Conservation (phyloP, 2,113 vertebrate species). For the Pygoscelis antarcticus region DNA sequence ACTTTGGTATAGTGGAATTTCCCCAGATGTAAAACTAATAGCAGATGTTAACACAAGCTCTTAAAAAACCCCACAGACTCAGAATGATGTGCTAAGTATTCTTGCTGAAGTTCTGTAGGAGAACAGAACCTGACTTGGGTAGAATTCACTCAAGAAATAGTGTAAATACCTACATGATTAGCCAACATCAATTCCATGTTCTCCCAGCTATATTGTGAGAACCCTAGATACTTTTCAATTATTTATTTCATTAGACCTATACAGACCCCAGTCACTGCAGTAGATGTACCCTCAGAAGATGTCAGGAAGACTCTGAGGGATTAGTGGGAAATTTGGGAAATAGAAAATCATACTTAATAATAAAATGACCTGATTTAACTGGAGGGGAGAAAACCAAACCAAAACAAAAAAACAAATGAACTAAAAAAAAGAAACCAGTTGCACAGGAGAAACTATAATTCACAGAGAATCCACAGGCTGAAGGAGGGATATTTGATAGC, state of each 20-base stretch:
- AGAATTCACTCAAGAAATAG: neutral
- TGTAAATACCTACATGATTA: neutral
- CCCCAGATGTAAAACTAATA: constrained; percentile 27
- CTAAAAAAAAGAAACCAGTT: neutral
- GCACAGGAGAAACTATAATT: neutral
- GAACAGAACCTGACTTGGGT: neutral
- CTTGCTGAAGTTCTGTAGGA: neutral
- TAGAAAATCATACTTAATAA: neutral
- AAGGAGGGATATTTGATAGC: neutral
- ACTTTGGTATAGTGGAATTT: neutral
- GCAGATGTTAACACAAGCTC: neutral
- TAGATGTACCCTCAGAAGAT: neutral
- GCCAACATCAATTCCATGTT: neutral
- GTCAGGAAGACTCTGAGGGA: neutral
- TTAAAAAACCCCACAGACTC: neutral
- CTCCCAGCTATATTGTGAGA: neutral
- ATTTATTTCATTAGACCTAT: neutral
- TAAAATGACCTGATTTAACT: neutral
- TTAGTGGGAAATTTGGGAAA: neutral
- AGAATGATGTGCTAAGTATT: neutral
- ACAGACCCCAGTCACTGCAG: neutral
- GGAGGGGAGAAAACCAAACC: neutral
- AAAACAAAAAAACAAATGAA: neutral
- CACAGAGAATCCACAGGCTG: neutral
- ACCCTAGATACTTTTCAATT: neutral